Base-by-base conservation (phyloP, 2,888 invertebrate genomes). In the Micropterix aruncella region DNA sequence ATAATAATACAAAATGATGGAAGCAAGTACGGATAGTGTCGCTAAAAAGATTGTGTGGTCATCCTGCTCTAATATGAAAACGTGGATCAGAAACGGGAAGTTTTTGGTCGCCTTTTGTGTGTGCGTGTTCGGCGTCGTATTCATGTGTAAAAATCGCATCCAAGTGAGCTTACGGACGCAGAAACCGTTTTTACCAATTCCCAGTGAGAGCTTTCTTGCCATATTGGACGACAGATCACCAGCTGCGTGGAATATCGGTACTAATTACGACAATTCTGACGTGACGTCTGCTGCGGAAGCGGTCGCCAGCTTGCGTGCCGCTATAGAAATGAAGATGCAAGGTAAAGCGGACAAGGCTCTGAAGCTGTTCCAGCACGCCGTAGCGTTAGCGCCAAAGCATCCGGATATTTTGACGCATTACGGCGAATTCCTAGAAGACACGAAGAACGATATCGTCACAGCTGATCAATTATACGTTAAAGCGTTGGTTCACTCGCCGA, bases 391-490 rank as follows among this genome's bases (percentile, higher is more conserved):
- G 12, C 96, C 96, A 0, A 79, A 83, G 54, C 89, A 96, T 66
- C 88, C 94, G 0, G 94, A 96, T 56, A 82, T 96, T 41, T 69
- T 97, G 5, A 87, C 89, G 50, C 83, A 87, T 56, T 96, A 89
- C 59, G 96, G 96, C 9, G 92, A 94, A 62, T 93, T 92, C 60
- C 62, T 95, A 46, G 95, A 96, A 63, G 79, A 85, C 50, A 82
- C 82, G 15, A 78, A 86, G 51, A 77, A 86, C 19, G 89, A 96
- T 62, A 70, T 95, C 14, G 77, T 95, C 2, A 76, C 77, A 57
- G 97, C 97, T 1, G 94, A 97, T 66, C 87, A 89, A 57, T 74
- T 89, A 55, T 97, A 95, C 59, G 81, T 81, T 50, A 79, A 85
- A 61, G 91, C 96, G 1, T 66, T 97, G 46, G 77, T 80, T 9